Conservation (phyloP, 2,113 vertebrate species). For the Odocoileus virginianus region DNA sequence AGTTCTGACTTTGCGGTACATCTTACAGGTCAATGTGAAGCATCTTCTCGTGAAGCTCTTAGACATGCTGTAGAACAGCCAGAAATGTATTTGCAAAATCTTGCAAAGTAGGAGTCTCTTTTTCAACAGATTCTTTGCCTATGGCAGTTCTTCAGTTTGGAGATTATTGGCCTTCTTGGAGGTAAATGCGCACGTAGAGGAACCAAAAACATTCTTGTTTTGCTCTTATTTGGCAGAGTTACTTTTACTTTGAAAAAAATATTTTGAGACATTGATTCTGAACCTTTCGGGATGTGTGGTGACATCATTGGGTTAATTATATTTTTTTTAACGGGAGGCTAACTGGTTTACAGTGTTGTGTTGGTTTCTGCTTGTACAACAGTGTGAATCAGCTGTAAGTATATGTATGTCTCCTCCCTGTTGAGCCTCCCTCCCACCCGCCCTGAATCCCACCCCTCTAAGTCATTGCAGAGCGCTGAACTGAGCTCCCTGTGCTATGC, state of each 20-base stretch:
- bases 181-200: not conserved
- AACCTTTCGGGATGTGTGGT: not conserved
- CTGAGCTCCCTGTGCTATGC: not conserved
- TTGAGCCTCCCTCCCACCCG: not conserved
- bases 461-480: not conserved
- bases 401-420: not conserved
- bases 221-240: not conserved
- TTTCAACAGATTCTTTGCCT: not conserved
- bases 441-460: not conserved
- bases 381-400: not conserved
- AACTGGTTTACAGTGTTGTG: not conserved
- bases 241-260: constrained; percentile 29
- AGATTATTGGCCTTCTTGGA: not conserved
- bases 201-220: constrained; percentile 21
- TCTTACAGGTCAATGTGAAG: not conserved
- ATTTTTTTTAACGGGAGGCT: not conserved
- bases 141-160: not conserved
- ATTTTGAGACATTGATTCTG: not conserved
- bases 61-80: not conserved
- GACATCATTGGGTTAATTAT: not conserved
- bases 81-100: not conserved
- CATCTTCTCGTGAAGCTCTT: not conserved
- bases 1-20: not conserved
- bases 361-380: not conserved
- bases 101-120: not conserved